Percentiles rank a stretch among this genome's conserved stretches.
phyloP scores from a whole-genome alignment of 2,888 invertebrate species.

The Eulithis prunata region DNA sequence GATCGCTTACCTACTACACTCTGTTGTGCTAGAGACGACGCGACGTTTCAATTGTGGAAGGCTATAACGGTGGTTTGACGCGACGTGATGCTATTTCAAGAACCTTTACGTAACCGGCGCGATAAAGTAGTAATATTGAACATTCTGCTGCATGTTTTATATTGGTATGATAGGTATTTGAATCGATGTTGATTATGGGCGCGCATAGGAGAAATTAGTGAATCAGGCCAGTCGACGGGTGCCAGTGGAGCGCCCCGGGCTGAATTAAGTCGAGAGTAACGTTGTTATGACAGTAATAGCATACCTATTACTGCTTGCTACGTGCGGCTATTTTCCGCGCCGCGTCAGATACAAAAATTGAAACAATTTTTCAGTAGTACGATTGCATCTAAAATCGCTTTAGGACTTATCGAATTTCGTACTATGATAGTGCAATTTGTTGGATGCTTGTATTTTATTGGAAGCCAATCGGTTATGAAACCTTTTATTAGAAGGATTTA shows the following conservation, averaged over 20 bases:
- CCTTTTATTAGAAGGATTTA: constrained; percentile 28
- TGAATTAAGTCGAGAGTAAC: constrained; percentile 80
- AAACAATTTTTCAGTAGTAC: constrained; percentile 75
- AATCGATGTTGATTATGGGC: constrained; percentile 50
- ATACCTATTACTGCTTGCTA: constrained; percentile 71
- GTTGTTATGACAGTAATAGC: constrained; percentile 77
- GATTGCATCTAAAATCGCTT: constrained; percentile 68
- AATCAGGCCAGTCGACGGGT: constrained; percentile 58
- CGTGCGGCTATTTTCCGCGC: constrained; percentile 69
- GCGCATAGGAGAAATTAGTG: constrained; percentile 62
- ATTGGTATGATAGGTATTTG: constrained; percentile 34
- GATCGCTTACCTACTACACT: constrained; percentile 44
- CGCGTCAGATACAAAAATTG: constrained; percentile 67
- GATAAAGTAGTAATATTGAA: constrained; percentile 15
- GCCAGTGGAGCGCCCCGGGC: constrained; percentile 61
- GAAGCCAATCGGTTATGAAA: constrained; percentile 30
- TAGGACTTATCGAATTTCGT: constrained; percentile 40
- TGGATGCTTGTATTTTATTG: constrained; percentile 33
- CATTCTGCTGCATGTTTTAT: constrained; percentile 12
- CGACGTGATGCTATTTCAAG: constrained; percentile 24
- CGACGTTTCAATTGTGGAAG: constrained; percentile 46
- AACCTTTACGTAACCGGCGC: background rate
- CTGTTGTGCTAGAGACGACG: constrained; percentile 49
- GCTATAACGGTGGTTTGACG: constrained; percentile 48
- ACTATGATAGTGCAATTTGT: constrained; percentile 32